phyloP scores from a whole-genome alignment of 2,113 vertebrate genomes.

The Varanus komodoensis region DNA sequence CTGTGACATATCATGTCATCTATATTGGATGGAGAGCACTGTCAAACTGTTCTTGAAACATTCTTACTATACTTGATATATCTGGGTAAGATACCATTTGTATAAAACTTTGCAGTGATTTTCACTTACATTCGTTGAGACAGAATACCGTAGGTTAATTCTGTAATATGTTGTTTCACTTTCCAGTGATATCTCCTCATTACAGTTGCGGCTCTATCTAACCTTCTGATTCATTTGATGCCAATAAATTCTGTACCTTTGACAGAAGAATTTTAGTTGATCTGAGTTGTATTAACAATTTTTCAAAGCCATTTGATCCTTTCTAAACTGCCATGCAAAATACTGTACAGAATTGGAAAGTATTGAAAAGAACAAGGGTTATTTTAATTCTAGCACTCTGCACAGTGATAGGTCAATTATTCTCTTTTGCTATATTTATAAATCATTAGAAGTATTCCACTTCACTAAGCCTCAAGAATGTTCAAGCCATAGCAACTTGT shows the following conservation, averaged over 20 bases:
- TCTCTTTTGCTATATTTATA: not conserved
- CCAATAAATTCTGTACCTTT: constrained; percentile 2
- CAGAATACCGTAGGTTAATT: not conserved
- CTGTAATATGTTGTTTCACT: not conserved
- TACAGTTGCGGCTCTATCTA: not conserved
- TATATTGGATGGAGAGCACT: not conserved
- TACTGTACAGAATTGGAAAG: not conserved
- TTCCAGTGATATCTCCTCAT: not conserved
- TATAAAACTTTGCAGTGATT: not conserved
- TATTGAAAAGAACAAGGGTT: not conserved
- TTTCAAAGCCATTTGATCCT: not conserved
- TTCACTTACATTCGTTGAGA: not conserved
- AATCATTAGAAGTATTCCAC: not conserved
- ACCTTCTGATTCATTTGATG: not conserved
- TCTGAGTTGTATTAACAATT: not conserved
- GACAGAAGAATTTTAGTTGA: not conserved
- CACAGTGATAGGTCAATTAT: not conserved
- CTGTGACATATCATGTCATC: not conserved
- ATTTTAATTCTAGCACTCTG: not conserved
- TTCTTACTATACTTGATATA: not conserved
- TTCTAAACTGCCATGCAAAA: not conserved
- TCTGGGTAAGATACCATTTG: not conserved
- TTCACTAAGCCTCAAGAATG: not conserved
- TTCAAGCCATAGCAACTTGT: not conserved
- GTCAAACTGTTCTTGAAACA: not conserved